Conservation (phyloP, 2,113 vertebrate species). For the Urocolius indicus region DNA sequence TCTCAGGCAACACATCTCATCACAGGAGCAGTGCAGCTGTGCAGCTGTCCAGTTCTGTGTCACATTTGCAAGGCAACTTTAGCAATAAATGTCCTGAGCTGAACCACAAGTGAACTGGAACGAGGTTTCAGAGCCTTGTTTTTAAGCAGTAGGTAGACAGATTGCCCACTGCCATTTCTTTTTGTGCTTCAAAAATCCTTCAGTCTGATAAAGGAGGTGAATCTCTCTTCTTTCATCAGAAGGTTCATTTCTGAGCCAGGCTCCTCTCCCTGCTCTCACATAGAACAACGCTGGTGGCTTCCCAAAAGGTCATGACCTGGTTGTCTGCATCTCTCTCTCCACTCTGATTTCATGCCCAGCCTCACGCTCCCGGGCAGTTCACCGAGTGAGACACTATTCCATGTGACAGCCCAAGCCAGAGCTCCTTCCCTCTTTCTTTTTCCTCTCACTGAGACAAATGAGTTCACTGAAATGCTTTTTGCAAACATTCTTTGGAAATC, state of each 20-base stretch:
- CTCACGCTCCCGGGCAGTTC: neutral
- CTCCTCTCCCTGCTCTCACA: neutral
- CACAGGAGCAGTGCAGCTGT: too few relatives aligned
- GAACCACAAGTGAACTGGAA: neutral
- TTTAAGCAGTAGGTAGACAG: neutral
- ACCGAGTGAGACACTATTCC: neutral
- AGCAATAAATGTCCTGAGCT: neutral
- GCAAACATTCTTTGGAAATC: neutral
- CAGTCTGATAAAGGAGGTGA: neutral
- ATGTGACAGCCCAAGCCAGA: neutral
- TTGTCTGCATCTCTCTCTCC: neutral
- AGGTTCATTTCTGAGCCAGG: neutral
- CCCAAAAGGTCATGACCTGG: neutral
- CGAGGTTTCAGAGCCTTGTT: neutral
- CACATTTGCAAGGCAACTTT: too few relatives aligned
- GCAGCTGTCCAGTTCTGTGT: too few relatives aligned
- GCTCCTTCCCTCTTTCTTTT: neutral
- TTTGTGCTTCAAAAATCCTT: rapidly evolving
- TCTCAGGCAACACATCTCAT: too few relatives aligned
- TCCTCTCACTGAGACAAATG: neutral
- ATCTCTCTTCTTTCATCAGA: rapidly evolving
- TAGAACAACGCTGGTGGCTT: neutral
- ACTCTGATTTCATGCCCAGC: neutral
- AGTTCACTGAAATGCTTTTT: neutral
- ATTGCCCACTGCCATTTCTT: neutral